Conservation (phyloP, 2,113 vertebrate species). For the Xerus inauris region DNA sequence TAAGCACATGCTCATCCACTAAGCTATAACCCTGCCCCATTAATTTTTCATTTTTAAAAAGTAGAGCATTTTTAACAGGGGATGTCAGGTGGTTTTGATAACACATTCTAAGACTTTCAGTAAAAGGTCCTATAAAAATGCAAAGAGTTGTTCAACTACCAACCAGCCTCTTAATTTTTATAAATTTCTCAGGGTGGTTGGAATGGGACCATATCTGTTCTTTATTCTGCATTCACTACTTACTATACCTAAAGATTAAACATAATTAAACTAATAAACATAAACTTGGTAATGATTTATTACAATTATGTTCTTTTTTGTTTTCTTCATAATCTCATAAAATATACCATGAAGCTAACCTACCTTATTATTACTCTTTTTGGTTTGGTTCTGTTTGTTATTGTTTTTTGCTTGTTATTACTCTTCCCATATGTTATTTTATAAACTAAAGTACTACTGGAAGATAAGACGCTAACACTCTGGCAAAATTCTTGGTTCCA, state of each 20-base stretch:
- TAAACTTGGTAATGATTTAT: not conserved
- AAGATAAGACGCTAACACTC: not conserved
- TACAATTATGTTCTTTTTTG: constrained; percentile 45
- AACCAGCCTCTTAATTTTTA: constrained; percentile 11
- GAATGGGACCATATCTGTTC: not conserved
- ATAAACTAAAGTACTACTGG: constrained; percentile 34
- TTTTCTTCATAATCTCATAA: constrained; percentile 55
- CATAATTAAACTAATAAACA: constrained; percentile 5
- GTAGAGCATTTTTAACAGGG: constrained; percentile 14
- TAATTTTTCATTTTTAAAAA: constrained; percentile 30
- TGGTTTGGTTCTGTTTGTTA: not conserved
- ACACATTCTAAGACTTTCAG: not conserved
- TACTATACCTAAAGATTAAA: constrained; percentile 24
- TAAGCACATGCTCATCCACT: not conserved
- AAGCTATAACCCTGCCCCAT: not conserved
- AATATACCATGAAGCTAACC: not conserved
- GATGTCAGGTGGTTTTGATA: not conserved
- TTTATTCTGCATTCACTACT: constrained; percentile 34
- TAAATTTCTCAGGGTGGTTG: not conserved
- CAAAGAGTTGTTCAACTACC: not conserved
- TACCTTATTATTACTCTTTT: constrained; percentile 3
- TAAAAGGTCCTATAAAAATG: constrained; percentile 24
- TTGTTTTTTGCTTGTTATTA: constrained; percentile 18
- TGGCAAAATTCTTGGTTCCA: constrained; percentile 38
- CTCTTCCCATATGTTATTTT: constrained; percentile 39